These are phyloP conservation scores for Prunella himalayana DNA, from an alignment of 2,113 vertebrate genomes.

Conservation along the genomic window DNA sequence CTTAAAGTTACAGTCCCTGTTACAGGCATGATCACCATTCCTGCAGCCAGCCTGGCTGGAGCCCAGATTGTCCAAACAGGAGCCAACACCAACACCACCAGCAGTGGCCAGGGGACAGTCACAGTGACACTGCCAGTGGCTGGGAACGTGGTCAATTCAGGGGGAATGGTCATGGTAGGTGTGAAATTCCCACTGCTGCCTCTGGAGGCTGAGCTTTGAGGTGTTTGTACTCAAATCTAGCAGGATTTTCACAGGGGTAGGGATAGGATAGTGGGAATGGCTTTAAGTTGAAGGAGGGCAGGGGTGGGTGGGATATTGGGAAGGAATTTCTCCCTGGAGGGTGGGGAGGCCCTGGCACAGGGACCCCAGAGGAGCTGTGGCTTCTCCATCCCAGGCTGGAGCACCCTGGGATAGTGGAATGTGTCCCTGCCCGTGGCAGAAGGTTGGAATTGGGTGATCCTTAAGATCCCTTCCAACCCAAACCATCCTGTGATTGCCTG, in stretches of 20 bases:
- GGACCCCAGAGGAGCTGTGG: neutral
- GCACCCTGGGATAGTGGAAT: fast-evolving
- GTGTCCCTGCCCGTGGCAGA: neutral
- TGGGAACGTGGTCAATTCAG: slow-evolving; percentile 95
- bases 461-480: neutral
- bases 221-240: neutral
- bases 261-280: neutral
- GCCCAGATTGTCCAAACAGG: slow-evolving; percentile 96
- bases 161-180: slow-evolving; percentile 99
- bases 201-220: neutral
- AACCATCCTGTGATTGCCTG: neutral
- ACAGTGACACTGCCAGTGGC: slow-evolving; percentile 96
- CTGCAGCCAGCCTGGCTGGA: slow-evolving; percentile 92
- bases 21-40: slow-evolving; percentile 99
- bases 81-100: slow-evolving; percentile 93
- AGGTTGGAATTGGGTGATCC: neutral
- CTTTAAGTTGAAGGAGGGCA: neutral
- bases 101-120: slow-evolving; percentile 94
- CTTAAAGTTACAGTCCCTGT: slow-evolving; percentile 84
- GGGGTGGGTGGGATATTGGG: neutral
- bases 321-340: neutral
- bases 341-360: neutral
- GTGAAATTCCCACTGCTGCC: neutral
- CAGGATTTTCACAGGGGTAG: neutral
- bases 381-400: neutral